A percentile compares a stretch with the other conserved stretches of the same genome.
Conservation (phyloP, 2,888 invertebrate genomes). For the Leptopterna dolabrata region DNA sequence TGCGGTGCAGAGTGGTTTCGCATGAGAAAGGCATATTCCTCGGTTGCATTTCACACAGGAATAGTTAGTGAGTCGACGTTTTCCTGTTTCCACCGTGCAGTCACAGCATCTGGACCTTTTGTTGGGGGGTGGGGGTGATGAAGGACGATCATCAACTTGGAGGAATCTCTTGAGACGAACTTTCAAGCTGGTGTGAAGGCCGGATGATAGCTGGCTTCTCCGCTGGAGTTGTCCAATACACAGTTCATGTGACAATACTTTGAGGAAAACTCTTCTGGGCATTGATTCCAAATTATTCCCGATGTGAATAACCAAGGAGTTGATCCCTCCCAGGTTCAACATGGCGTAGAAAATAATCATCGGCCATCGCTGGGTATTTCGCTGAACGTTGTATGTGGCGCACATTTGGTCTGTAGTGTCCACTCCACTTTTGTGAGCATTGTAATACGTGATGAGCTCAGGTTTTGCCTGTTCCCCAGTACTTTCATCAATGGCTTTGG, state of each 20-base stretch:
- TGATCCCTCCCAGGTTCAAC: too few species aligned
- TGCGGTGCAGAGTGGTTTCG: neutral
- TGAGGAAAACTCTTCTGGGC: slow-evolving; percentile 14
- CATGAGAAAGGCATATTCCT: neutral
- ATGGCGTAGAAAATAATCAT: too few species aligned
- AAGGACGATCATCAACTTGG: slow-evolving; percentile 1
- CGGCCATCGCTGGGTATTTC: neutral
- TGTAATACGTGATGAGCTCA: neutral
- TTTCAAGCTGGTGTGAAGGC: neutral
- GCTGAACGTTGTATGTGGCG: neutral
- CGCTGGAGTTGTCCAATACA: neutral
- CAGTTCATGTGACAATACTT: slow-evolving; percentile 24
- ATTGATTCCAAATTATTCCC: too few species aligned
- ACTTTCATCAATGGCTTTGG: neutral
- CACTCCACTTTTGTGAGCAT: too few species aligned
- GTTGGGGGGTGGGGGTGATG: neutral
- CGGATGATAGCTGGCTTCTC: slow-evolving; percentile 26
- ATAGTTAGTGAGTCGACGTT: slow-evolving; percentile 19
- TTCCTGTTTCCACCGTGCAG: slow-evolving; percentile 40
- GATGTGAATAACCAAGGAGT: too few species aligned
- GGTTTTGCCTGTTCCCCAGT: neutral
- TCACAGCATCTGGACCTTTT: slow-evolving; percentile 33
- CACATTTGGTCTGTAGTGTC: too few species aligned
- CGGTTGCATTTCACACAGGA: too few species aligned
- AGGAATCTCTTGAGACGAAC: slow-evolving; percentile 28